Evolutionary conservation across 2,113 vertebrate genomes (phyloP), one percentile per base, ranked within the genome.

Genomic region (Melanerpes formicivorus): DNA sequence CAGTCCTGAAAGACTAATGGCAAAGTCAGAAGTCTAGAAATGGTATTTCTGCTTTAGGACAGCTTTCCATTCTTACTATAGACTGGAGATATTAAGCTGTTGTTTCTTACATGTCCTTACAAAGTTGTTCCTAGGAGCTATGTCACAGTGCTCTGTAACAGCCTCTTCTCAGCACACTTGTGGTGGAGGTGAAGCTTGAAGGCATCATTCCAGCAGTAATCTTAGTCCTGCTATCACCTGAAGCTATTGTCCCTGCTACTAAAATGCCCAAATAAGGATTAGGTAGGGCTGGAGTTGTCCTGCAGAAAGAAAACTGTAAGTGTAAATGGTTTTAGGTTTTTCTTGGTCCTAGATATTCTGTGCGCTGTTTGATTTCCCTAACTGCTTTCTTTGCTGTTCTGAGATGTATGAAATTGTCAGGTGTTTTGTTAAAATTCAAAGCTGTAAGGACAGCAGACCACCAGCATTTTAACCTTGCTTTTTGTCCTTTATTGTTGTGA

Each of bases 51-150:
- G 22, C 63, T 78, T 88, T 92, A 52, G 22, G 27, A 46, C 6
- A 78, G 42, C 11, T 18, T 32, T 93, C 86, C 90, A 73, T 62
- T 85, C 54, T 60, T 75, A 26, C 65, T 72, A 60, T 44, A 50
- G 58, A 77, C 10, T 4, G 17, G 59, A 30, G 81, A 58, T 27
- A 29, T 14, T 66, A 90, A 95, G 42, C 27, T 90, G 23, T n/a
- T 82, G 21, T 48, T 42, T 84, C 90, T 94, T 72, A 92, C 88
- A 96, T 54, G 34, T 8, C 32, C 67, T 78, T 76, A 30, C 12
- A 87, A 81, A 80, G 66, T 54, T 88, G 40, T 14, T 62, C 40
- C 46, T 23, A 63, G 52, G 59, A 90, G 27, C 30, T 54, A 59
- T 85, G 25, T 88, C 90, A 91, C 65, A 52, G 42, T 42, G 42